phyloP scores from a whole-genome alignment of 2,888 invertebrate genomes.

The Campaea margaritaria region DNA sequence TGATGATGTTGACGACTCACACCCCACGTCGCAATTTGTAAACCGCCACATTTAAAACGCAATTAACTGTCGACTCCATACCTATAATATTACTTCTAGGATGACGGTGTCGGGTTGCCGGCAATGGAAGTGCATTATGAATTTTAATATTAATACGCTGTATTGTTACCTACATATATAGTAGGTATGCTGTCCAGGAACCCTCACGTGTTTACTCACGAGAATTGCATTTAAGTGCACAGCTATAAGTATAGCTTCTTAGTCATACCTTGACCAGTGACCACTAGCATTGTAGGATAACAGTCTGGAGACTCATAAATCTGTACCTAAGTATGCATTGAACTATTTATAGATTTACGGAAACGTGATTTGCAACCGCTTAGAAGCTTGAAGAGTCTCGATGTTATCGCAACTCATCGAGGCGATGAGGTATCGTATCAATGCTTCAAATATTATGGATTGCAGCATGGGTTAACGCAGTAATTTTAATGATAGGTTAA shows the following conservation, averaged over 20 bases:
- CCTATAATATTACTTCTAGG: constrained; percentile 38
- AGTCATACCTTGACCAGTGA: constrained; percentile 1
- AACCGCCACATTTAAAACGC: constrained; percentile 4
- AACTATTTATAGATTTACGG: constrained; percentile 1
- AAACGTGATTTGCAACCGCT: too few relatives aligned
- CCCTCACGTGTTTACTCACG: constrained; percentile 32
- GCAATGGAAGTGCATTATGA: constrained; percentile 51
- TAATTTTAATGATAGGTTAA: too few relatives aligned
- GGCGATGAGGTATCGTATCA: too few relatives aligned
- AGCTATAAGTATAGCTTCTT: not conserved
- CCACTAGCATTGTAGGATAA: not conserved
- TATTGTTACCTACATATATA: too few relatives aligned
- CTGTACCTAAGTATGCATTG: not conserved
- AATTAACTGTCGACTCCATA: constrained; percentile 10
- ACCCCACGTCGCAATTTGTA: not conserved
- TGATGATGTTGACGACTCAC: too few relatives aligned
- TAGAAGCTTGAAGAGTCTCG: not conserved
- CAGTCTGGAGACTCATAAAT: not conserved
- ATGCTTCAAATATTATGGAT: too few relatives aligned
- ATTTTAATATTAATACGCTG: constrained; percentile 36
- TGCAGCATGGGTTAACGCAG: too few relatives aligned
- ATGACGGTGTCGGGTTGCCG: constrained; percentile 54
- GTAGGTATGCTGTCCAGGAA: constrained; percentile 13
- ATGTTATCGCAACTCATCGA: too few relatives aligned
- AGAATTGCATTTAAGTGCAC: not conserved